Percentiles rank a stretch among this genome's conserved stretches.
These are phyloP conservation scores for Chrysomallon squamiferum DNA, from an alignment of 1,140 invertebrate genomes.

Conservation along the genomic window DNA sequence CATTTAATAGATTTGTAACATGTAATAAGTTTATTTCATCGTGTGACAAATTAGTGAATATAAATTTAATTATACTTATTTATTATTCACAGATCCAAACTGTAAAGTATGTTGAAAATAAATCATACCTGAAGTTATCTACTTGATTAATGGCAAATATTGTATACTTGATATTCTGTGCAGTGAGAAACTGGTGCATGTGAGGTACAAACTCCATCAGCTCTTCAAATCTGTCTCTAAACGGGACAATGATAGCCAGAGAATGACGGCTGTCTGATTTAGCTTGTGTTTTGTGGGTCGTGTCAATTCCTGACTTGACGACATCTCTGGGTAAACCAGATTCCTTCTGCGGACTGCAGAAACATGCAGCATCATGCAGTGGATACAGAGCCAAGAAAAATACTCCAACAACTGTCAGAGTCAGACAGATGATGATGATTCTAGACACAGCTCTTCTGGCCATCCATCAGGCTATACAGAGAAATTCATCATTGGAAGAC, in stretches of 20 bases:
- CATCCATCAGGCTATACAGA: slow-evolving; percentile 10
- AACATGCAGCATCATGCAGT: slow-evolving; percentile 13
- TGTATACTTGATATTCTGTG: slow-evolving; percentile 82
- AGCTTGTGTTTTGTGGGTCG: neutral
- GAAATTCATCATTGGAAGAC: too few relatives aligned
- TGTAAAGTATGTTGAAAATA: too few relatives aligned
- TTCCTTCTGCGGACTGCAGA: neutral
- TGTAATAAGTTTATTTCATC: too few relatives aligned
- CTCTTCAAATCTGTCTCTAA: slow-evolving; percentile 94
- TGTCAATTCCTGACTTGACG: neutral
- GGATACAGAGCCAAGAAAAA: slow-evolving; percentile 15
- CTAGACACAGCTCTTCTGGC: slow-evolving; percentile 1
- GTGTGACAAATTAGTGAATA: too few relatives aligned
- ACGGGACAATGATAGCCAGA: slow-evolving; percentile 89
- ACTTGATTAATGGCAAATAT: slow-evolving; percentile 94
- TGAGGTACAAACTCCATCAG: slow-evolving; percentile 90
- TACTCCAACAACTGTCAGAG: slow-evolving; percentile 10
- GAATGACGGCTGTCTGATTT: slow-evolving; percentile 31
- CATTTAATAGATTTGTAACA: too few relatives aligned
- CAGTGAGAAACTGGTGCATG: slow-evolving; percentile 82
- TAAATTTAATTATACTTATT: too few relatives aligned
- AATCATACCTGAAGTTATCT: slow-evolving; percentile 64
- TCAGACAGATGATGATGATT: slow-evolving; percentile 10
- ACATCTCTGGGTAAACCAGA: neutral
- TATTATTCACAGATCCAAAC: too few relatives aligned